Conservation (phyloP, 2,888 invertebrate genomes). For the Mythimna loreyi region DNA sequence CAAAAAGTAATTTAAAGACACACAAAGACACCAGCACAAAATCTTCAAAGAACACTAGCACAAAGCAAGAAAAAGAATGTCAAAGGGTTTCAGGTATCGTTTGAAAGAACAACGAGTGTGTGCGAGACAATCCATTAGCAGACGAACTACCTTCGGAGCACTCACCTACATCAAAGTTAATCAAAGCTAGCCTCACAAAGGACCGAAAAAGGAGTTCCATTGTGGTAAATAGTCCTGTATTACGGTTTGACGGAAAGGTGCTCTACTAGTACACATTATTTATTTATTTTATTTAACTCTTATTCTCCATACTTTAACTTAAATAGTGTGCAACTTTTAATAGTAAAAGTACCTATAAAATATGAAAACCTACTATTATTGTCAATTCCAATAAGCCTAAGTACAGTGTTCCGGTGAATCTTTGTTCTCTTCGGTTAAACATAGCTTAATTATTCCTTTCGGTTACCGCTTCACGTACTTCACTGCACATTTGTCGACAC, state of each 20-base stretch:
- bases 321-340: too few species aligned
- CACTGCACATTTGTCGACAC: too few species aligned
- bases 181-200: conserved; percentile 88
- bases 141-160: conserved; percentile 70
- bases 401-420: too few species aligned
- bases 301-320: too few species aligned
- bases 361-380: too few species aligned
- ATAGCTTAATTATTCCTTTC: too few species aligned
- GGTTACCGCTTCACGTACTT: too few species aligned
- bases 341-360: too few species aligned
- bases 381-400: too few species aligned
- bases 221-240: conserved; percentile 78
- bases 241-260: conserved; percentile 48
- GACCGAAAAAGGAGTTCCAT: conserved; percentile 87
- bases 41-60: not conserved
- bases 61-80: conserved; percentile 30
- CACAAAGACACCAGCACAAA: not conserved
- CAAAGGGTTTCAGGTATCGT: conserved; percentile 73
- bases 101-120: conserved; percentile 63
- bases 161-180: conserved; percentile 91
- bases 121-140: conserved; percentile 84
- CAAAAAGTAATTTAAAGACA: not conserved
- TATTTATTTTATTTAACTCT: too few species aligned
- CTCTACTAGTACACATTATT: conserved; percentile 71
- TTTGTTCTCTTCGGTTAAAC: too few species aligned